phyloP scores from a whole-genome alignment of 1,140 invertebrate genomes.

The Ostrea edulis region DNA sequence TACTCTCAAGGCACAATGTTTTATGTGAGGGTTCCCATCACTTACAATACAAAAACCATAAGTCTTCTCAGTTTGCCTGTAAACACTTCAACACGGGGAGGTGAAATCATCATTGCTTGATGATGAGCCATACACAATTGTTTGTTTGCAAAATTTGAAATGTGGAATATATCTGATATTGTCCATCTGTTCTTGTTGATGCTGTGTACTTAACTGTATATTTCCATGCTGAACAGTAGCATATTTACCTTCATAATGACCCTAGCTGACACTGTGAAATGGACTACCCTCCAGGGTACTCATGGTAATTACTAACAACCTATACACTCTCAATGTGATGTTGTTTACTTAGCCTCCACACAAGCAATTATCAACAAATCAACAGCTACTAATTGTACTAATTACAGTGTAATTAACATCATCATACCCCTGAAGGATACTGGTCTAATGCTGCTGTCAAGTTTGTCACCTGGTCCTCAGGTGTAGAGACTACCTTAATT shows the following conservation, averaged over 20 bases:
- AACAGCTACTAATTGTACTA: neutral
- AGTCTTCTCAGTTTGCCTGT: neutral
- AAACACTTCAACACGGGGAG: neutral
- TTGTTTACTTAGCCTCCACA: neutral
- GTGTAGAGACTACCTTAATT: neutral
- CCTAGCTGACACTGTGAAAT: neutral
- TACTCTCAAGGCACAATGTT: neutral
- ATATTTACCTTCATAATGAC: neutral
- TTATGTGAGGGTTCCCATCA: neutral
- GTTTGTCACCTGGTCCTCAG: conserved; percentile 8
- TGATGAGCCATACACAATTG: neutral
- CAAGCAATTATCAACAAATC: conserved; percentile 19
- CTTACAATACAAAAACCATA: neutral
- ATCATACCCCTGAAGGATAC: neutral
- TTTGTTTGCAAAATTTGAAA: neutral
- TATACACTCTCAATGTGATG: neutral
- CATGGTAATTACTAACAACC: neutral
- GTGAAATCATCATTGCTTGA: neutral
- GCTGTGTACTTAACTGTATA: neutral
- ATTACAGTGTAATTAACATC: conserved; percentile 4
- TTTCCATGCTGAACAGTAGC: neutral
- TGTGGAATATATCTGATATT: neutral
- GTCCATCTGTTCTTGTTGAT: neutral
- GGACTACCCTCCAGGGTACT: neutral
- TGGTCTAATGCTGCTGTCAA: neutral